Conservation (phyloP, 1,140 invertebrate genomes). For the Marisa cornuarietis region DNA sequence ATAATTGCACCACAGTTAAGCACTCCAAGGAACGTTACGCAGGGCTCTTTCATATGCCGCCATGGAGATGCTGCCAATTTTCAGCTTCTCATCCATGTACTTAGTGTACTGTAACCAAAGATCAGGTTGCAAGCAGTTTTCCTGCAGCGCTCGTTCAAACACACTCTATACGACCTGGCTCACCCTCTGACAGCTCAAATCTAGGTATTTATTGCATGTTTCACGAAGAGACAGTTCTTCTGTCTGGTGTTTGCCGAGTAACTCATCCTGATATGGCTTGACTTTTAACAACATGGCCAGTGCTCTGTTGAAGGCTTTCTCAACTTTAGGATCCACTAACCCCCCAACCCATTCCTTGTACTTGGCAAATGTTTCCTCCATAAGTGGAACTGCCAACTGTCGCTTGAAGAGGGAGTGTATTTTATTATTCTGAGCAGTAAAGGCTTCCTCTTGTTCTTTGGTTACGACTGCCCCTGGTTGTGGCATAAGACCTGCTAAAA, state of each 20-base stretch:
- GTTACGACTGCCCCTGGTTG: conserved; percentile 53
- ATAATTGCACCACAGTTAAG: conserved; percentile 74
- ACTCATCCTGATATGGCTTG: conserved; percentile 71
- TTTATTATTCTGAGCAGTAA: conserved; percentile 64
- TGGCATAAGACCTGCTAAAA: conserved; percentile 65
- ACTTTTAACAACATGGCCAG: conserved; percentile 68
- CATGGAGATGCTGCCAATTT: conserved; percentile 58
- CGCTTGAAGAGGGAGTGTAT: conserved; percentile 72
- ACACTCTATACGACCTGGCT: conserved; percentile 73
- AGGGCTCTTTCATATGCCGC: conserved; percentile 68
- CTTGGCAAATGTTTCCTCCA: conserved; percentile 71
- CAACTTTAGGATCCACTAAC: conserved; percentile 65
- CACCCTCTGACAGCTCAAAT: conserved; percentile 69
- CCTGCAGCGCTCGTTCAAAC: conserved; percentile 73
- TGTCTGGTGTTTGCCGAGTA: conserved; percentile 62
- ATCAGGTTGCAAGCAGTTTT: conserved; percentile 69
- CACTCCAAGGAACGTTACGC: conserved; percentile 76
- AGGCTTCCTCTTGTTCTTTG: conserved; percentile 52
- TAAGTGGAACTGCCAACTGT: conserved; percentile 74
- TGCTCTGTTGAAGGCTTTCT: conserved; percentile 70
- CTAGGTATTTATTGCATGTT: conserved; percentile 73
- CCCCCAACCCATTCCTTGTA: conserved; percentile 68
- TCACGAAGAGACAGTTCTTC: conserved; percentile 58
- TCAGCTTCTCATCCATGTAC: conserved; percentile 71
- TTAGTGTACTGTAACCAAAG: conserved; percentile 75